Base-by-base conservation (phyloP, 2,797 vertebrate species). In the Sebastes steindachneri region DNA sequence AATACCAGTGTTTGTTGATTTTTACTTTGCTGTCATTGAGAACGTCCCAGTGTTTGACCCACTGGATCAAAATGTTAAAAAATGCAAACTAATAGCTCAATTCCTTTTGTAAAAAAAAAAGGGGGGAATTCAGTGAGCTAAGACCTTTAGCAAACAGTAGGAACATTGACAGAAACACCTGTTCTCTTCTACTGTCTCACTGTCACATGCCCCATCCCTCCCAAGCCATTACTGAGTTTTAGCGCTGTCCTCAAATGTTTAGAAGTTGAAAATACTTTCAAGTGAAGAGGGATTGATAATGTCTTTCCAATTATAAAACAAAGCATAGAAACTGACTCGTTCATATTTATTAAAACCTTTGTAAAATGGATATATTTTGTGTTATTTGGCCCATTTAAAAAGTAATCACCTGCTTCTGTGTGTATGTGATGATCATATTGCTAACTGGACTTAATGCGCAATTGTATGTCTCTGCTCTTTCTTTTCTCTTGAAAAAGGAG, bases 401-500 rank as follows among this genome's bases (percentile, higher is more conserved):
- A 51, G 1, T 4, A 33, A 14, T 8, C 0, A 12, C 7, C 1
- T 74, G 7, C 19, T 26, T 60, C 12, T 41, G 8, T 48, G 3
- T 58, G 5, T 8, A 14, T 37, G n/a, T 58, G 5, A 70, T 23
- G 3, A 62, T 37, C 19, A 57, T 7, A 7, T 73, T 28, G 9
- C 19, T 74, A 31, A 31, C 25, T 55, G 12, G 12, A 45, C 23
- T 48, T 19, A 14, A 54, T 51, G 8, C 15, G 14, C 9, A 19
- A 8, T 19, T 63, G 1, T 59, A 9, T 19, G 25, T 60, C 35
- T 79, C 2, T 65, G 9, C 19, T 77, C 11, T 31, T 55, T 75
- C 4, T 66, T 10, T 37, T 73, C 4, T 41, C 3, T 45, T 54
- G 2, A 21, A 68, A 79, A 66, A 96, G 96, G 95, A 96, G 55